These are phyloP conservation scores for Motacilla tschutschensis DNA, from an alignment of 2,113 vertebrate genomes.

Conservation along the genomic window DNA sequence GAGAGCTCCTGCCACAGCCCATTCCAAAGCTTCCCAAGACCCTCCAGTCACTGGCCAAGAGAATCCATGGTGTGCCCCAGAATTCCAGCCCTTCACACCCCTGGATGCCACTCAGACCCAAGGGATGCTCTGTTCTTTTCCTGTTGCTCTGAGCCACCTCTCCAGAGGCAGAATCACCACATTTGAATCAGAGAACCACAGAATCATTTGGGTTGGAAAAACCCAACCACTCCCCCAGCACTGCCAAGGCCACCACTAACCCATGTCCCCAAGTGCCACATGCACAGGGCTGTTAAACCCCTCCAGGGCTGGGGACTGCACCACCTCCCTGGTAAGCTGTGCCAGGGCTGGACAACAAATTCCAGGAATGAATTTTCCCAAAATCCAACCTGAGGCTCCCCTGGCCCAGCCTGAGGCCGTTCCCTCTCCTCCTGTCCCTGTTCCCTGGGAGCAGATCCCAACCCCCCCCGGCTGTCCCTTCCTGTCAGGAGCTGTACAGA, in stretches of 20 bases:
- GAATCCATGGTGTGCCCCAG: background rate
- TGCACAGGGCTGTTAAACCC: background rate
- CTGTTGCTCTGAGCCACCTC: background rate
- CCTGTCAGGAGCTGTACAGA: background rate
- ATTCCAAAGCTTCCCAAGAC: background rate
- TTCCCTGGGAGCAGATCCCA: background rate
- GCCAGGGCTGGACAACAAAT: background rate
- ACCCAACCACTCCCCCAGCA: background rate
- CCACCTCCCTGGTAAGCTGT: background rate
- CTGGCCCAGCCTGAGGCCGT: background rate
- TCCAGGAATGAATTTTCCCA: rapidly evolving
- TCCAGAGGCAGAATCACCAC: background rate
- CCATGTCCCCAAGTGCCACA: background rate
- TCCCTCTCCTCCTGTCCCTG: background rate
- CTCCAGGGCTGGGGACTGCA: background rate
- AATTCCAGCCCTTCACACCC: background rate
- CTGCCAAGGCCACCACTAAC: background rate
- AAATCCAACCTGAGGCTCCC: rapidly evolving
- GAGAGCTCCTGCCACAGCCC: background rate
- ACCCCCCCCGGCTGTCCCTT: background rate
- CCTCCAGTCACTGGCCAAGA: background rate
- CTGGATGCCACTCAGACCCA: background rate
- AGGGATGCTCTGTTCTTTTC: background rate
- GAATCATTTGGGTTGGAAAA: background rate
- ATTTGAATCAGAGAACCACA: background rate